Conservation (phyloP, 2,113 vertebrate genomes). For the Amphiprion percula region DNA sequence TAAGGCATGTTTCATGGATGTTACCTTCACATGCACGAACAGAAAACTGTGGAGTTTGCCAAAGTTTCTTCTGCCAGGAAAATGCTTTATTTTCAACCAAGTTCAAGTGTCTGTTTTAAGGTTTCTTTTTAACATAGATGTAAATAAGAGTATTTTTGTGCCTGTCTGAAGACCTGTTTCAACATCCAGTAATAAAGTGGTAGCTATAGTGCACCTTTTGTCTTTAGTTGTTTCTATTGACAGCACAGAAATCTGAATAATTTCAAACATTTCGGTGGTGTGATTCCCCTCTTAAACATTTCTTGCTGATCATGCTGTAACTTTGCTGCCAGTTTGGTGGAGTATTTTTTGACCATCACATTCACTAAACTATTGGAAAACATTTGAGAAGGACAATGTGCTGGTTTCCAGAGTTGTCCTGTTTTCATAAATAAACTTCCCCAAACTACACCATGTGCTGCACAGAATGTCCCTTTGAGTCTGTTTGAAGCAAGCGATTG, state of each 20-base stretch:
- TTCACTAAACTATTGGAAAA: no score
- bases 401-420: no score
- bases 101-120: slow-evolving; percentile 49
- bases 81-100: slow-evolving; percentile 43
- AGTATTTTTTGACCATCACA: no score
- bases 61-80: slow-evolving; percentile 67
- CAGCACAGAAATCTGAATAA: background rate
- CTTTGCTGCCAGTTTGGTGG: no score
- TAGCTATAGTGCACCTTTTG: slow-evolving; percentile 9
- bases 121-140: slow-evolving; percentile 68
- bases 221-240: background rate
- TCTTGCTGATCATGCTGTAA: no score
- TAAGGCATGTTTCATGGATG: slow-evolving; percentile 17
- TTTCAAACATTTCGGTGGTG: no score
- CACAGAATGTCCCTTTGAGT: no score
- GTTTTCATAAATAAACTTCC: no score
- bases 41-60: slow-evolving; percentile 50
- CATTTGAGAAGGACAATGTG: no score
- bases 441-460: no score
- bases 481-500: no score
- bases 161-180: slow-evolving; percentile 69
- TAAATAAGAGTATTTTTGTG: slow-evolving; percentile 87
- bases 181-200: slow-evolving; percentile 80
- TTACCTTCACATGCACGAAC: slow-evolving; percentile 15
- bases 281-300: no score